Evolutionary conservation across 2,797 vertebrate species (phyloP), one percentile per base, ranked within the genome.

Genomic region (Pseudomugil gertrudae): DNA sequence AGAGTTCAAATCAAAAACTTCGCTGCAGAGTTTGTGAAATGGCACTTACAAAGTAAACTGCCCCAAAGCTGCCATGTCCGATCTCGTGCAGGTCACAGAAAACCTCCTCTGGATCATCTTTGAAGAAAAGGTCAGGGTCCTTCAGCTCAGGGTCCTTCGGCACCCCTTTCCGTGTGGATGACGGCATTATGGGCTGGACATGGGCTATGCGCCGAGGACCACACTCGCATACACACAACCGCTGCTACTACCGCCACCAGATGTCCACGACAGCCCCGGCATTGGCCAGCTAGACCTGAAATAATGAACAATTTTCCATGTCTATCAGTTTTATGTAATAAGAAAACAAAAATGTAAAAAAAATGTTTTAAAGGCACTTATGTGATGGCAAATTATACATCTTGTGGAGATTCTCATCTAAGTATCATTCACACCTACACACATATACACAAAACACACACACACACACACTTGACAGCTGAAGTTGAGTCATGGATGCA

Each of bases 21-120:
- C 9, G 9, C n/a, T 1, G 57, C 11, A 30, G 52, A 72, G 47
- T 21, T 1, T 1, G 0, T 13, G 13, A 69, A 32, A 0, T 5
- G 3, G 26, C 11, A 96, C 98, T 98, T 79, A 99, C 98, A 87
- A 99, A 99, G 82, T 98, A 99, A 82, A 98, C 97, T 1, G 97
- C 97, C 85, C 97, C 97, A 65, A 99, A 99, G 87, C 98, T 99
- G 90, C 98, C 98, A 95, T 99, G 98, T 73, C 98, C 98, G 45
- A 99, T 99, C 92, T 99, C 98, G 21, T 99, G 97, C 76, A 99
- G 92, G 81, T 96, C 97, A 74, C 97, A 95, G 84, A 99, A 99
- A 71, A 99, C 93, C n/a, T 97, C 96, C 74, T 98, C 96, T 5
- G 98, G 98, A 91, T 99, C 97, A 90, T 99, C 97, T 92, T 96